Base-by-base conservation (phyloP, 2,797 vertebrate species). In the Gadopsis bispinosus region DNA sequence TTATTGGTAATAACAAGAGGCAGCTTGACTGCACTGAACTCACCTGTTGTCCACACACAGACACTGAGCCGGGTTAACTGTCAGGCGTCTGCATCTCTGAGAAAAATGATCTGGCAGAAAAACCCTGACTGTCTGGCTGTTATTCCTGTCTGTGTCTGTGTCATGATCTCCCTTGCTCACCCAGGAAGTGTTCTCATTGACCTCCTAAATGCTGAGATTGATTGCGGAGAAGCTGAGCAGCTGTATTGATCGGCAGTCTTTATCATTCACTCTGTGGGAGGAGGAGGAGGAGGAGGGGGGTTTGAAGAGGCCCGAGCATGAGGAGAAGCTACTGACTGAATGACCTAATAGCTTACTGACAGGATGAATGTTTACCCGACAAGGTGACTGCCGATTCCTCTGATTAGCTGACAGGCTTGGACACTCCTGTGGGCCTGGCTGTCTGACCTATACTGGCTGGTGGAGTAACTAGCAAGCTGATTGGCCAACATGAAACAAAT, bases 151-250 rank as follows among this genome's bases (percentile, higher is more conserved):
- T 69, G 71, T 11, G 63, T 75, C 81, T 87, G 79, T 88, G 87
- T 87, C 87, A 84, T 85, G 81, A 88, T 91, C 87, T 78, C 80
- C 73, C 85, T 73, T 47, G 47, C 81, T 90, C 83, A 79, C 82
- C 85, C 89, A 92, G 93, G 92, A 95, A 92, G 92, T 82, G 84
- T 85, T 92, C 92, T 86, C 90, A 94, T 94, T 93, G 94, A 94
- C 93, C 91, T 83, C 88, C 84, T 91, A 94, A 95, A 95, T 88
- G 89, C 91, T 76, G 68, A 64, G 81, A 95, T 95, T 92, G 91
- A 95, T 94, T 88, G 83, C 74, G 80, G 87, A 90, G 88, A 90
- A 92, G 89, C 89, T 87, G 87, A 93, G 93, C 90, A 90, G 87
- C 89, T 45, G 55, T 89, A 95, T 95, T 93, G 94, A 95, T 95